Evolutionary conservation across 2,888 invertebrate species (phyloP), one percentile per base, ranked within the genome.

Genomic region (Diploptera punctata): DNA sequence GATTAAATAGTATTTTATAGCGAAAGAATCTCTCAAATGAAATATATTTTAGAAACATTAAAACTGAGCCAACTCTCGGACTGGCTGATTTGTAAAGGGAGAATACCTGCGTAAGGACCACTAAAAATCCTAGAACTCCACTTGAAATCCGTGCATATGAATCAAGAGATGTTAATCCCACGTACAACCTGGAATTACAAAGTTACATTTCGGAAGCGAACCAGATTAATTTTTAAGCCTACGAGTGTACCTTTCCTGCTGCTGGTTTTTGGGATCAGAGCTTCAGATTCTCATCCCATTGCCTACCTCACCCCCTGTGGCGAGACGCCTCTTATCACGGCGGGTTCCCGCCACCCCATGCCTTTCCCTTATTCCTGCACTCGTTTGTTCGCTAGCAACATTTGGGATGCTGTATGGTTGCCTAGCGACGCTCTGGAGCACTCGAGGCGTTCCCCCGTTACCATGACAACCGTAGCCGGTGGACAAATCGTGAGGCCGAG

Each of bases 401-500:
- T 65, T 65, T 65, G 44, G 65, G 65, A 44, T 47, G 65, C 47
- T 47, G 44, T 29, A 44, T 5, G 31, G 73, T 70, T 67, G 67
- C 67, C 49, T 60, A 44, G 73, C 70, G 70, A 70, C 73, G 69
- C 65, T 49, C 67, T 67, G 71, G 65, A 67, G 73, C 73, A 70
- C 73, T 70, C 70, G 49, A 71, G 71, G 49, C 68, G 44, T 44
- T 62, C 67, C 67, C 67, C 67, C 71, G 71, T 69, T 57, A 21
- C 69, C 69, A 69, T 69, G 69, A 54, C 69, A 54, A 69, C 69
- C 65, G 62, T 65, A 65, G 71, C 65, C 68, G 69, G 73, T 73
- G 73, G 73, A 73, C 73, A 73, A 73, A 73, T 73, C 70, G 69
- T 65, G 69, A 43, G 62, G 72, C 69, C 52, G 72, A 57, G 72